Evolutionary conservation across 2,113 vertebrate genomes (phyloP).

Genomic region (Barbus barbus): DNA sequence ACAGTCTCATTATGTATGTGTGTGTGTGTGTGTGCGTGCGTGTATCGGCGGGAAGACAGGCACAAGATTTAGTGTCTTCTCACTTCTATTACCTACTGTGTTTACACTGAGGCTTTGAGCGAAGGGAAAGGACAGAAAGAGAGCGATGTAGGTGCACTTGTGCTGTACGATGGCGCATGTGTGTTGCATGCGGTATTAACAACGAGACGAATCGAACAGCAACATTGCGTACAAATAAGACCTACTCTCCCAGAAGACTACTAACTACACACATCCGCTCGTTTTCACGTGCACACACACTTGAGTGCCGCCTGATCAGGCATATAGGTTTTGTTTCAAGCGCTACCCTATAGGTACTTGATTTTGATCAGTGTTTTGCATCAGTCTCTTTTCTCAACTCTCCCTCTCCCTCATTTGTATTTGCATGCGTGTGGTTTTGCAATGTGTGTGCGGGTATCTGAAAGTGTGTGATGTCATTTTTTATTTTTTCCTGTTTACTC

Average conservation of each 20-base stretch:
- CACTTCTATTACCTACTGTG: constrained; percentile 23
- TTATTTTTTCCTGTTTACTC: constrained; percentile 42
- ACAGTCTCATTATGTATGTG: constrained; percentile 21
- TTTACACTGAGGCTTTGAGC: neutral
- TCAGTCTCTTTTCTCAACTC: constrained; percentile 52
- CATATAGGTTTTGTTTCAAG: constrained; percentile 16
- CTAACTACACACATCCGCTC: constrained; percentile 33
- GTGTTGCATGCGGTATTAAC: constrained; percentile 33
- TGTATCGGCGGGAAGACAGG: constrained; percentile 9
- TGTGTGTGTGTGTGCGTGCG: neutral
- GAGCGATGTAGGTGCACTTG: constrained; percentile 18
- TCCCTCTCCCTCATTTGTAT: constrained; percentile 57
- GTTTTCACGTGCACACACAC: neutral
- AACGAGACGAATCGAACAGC: constrained; percentile 53
- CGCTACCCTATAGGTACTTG: constrained; percentile 52
- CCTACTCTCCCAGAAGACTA: constrained; percentile 64
- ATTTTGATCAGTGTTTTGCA: constrained; percentile 21
- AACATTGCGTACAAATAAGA: constrained; percentile 68
- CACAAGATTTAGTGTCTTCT: constrained; percentile 1
- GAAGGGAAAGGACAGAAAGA: constrained; percentile 30
- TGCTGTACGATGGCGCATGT: constrained; percentile 17
- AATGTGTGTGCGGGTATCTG: constrained; percentile 33
- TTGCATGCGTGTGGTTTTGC: constrained; percentile 31
- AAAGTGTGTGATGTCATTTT: constrained; percentile 38
- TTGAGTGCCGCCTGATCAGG: neutral